Evolutionary conservation across 2,113 vertebrate species (phyloP).

Genomic region (Anthoscopus minutus): DNA sequence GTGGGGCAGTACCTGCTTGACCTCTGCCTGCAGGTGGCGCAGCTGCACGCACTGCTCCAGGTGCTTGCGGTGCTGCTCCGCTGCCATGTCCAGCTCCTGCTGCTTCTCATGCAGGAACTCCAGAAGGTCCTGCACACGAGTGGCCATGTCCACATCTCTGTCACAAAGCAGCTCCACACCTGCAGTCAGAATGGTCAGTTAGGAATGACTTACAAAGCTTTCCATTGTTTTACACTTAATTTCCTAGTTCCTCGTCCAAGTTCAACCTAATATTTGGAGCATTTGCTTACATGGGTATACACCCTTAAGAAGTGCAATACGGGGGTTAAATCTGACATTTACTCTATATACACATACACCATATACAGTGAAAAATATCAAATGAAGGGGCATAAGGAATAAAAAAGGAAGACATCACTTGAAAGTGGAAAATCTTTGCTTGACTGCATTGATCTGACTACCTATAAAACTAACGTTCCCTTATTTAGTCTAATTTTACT

Average conservation of each 20-base stretch:
- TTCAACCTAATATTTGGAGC: background rate
- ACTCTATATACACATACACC: too few relatives aligned
- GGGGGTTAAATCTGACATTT: background rate
- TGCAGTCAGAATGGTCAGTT: background rate
- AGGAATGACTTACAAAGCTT: background rate
- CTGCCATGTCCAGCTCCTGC: constrained; percentile 89
- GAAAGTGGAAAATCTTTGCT: background rate
- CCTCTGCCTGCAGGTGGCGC: constrained; percentile 95
- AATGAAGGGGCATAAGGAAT: background rate
- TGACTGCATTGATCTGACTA: background rate
- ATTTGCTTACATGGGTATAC: background rate
- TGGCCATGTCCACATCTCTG: constrained; percentile 95
- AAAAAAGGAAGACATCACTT: background rate
- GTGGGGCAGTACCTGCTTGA: constrained; percentile 84
- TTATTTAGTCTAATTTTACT: background rate
- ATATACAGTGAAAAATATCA: background rate
- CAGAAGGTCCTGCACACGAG: constrained; percentile 91
- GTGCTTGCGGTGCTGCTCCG: constrained; percentile 93
- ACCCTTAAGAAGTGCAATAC: background rate
- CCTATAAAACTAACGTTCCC: background rate
- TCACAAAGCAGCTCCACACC: constrained; percentile 96
- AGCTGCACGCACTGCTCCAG: constrained; percentile 97
- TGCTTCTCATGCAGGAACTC: constrained; percentile 99
- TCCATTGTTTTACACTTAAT: background rate
- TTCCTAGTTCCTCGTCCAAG: background rate